Conservation (phyloP, 2,113 vertebrate species). For the Emydura subglobosa region DNA sequence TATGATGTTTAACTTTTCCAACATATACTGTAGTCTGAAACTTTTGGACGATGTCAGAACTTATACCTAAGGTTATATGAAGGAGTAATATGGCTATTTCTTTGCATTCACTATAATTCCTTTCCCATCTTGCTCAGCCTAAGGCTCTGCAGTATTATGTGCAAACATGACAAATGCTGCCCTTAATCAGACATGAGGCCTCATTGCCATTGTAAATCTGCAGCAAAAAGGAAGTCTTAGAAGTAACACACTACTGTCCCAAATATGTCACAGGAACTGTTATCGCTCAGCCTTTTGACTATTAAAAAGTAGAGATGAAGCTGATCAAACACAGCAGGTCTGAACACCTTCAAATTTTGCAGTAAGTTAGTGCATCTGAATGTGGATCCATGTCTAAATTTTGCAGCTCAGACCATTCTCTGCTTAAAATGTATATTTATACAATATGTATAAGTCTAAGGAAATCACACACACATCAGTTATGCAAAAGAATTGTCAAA, state of each 20-base stretch:
- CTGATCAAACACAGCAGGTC: not conserved
- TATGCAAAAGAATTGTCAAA: not conserved
- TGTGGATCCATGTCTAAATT: not conserved
- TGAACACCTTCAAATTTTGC: not conserved
- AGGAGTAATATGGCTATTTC: constrained; percentile 37
- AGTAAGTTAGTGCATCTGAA: not conserved
- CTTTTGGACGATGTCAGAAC: not conserved
- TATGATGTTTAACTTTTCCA: not conserved
- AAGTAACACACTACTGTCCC: not conserved
- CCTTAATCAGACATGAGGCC: constrained; percentile 40
- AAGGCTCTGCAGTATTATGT: constrained; percentile 26
- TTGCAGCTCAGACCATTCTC: not conserved
- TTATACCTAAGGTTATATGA: constrained; percentile 42
- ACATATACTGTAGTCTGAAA: not conserved
- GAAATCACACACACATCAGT: not conserved
- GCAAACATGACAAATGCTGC: not conserved
- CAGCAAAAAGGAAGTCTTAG: not conserved
- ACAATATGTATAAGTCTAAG: not conserved
- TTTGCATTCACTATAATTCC: constrained; percentile 27
- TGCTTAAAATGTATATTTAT: fast-evolving
- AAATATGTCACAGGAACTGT: not conserved
- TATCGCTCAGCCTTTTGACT: not conserved
- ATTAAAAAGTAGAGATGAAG: not conserved
- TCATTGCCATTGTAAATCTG: constrained; percentile 49
- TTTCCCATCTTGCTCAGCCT: not conserved